Conservation (phyloP, 2,797 vertebrate genomes). For the Otolemur crassicaudatus region DNA sequence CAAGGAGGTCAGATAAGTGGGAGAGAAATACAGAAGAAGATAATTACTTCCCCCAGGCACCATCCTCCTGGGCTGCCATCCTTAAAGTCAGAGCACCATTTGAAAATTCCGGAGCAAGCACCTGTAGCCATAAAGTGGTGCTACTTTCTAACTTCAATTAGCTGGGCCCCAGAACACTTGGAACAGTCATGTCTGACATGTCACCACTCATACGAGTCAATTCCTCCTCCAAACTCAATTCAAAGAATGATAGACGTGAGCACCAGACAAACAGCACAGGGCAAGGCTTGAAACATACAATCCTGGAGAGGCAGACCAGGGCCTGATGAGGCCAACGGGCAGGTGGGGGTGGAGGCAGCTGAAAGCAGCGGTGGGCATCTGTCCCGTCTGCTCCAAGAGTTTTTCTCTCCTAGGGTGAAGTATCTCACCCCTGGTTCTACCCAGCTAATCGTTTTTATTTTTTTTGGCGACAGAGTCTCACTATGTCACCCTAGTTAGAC, state of each 20-base stretch:
- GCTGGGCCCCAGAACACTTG: constrained; percentile 77
- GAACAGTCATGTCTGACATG: constrained; percentile 90
- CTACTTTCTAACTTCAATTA: constrained; percentile 86
- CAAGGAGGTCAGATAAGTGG: not conserved
- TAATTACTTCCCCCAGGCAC: not conserved
- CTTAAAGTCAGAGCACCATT: constrained; percentile 69
- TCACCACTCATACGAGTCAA: constrained; percentile 89
- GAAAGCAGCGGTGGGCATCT: not conserved
- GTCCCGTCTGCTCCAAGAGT: constrained; percentile 38
- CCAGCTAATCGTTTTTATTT: no score
- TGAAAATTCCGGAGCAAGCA: constrained; percentile 71
- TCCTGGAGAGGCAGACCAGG: not conserved
- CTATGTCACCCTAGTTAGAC: no score
- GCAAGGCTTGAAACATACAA: constrained; percentile 59
- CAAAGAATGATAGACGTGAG: constrained; percentile 82
- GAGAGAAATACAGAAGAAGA: not conserved
- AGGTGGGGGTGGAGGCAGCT: not conserved
- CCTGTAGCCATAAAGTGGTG: constrained; percentile 80
- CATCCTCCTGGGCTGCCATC: constrained; percentile 78
- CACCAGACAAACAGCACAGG: constrained; percentile 75
- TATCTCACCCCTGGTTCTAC: constrained; percentile 41
- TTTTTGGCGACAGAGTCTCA: no score
- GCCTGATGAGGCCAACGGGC: not conserved
- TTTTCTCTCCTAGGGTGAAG: not conserved
- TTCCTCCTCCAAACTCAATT: constrained; percentile 92